Evolutionary conservation across 1,140 invertebrate species (phyloP).

Genomic region (Yoshiicerus persimilis): DNA sequence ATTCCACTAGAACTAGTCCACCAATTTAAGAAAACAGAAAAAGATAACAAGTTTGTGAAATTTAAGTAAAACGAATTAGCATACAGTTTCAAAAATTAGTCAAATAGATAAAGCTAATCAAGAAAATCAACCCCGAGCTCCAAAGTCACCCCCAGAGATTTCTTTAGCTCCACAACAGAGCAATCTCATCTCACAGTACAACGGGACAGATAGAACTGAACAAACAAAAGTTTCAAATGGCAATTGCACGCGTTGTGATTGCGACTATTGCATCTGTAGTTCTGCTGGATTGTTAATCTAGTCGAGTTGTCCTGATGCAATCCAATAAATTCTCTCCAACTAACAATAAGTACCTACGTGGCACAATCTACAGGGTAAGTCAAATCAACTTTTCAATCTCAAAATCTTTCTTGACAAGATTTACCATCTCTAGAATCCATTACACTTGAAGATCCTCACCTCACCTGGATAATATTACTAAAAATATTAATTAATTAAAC

Average conservation of each 20-base stretch:
- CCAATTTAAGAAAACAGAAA: background rate
- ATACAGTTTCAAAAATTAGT: background rate
- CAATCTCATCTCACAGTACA: background rate
- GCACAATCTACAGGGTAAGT: background rate
- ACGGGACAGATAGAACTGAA: background rate
- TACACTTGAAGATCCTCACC: too few relatives aligned
- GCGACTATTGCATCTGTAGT: background rate
- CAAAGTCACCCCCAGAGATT: constrained; percentile 7
- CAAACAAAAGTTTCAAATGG: constrained; percentile 6
- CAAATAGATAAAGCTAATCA: background rate
- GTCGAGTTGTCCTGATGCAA: background rate
- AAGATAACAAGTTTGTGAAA: background rate
- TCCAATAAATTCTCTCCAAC: constrained; percentile 7
- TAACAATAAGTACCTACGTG: background rate
- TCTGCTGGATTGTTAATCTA: background rate
- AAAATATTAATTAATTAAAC: too few relatives aligned
- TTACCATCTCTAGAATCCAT: too few relatives aligned
- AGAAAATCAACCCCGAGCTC: background rate
- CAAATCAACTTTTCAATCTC: background rate
- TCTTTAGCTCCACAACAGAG: background rate
- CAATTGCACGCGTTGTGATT: background rate
- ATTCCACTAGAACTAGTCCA: background rate
- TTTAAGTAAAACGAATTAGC: background rate
- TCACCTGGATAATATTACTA: too few relatives aligned
- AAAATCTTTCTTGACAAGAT: too few relatives aligned